Base-by-base conservation (phyloP, 2,797 vertebrate species). In the Oceanodroma leucorhoa region DNA sequence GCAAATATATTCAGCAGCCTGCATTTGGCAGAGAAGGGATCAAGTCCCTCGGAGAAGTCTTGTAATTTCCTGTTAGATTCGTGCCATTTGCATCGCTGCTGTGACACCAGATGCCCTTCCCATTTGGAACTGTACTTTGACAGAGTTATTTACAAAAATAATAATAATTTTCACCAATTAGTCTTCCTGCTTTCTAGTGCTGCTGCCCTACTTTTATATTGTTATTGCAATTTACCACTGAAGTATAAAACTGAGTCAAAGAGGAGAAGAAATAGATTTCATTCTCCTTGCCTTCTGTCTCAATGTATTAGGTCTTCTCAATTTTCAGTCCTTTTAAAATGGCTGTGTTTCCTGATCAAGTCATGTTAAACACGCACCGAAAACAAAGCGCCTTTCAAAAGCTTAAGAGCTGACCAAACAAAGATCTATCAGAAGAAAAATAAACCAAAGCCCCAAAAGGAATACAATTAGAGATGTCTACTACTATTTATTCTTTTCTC, bases 291-390 rank as follows among this genome's bases (percentile, higher is more conserved):
- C 55, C 77, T 80, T 36, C 78, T 79, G 29, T 38, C 78, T 66
- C 55, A 20, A 10, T 19, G 18, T 12, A 55, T 58, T 36, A 79
- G 10, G 17, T 66, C 77, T 48, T 41, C 29, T 67, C 20, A 2
- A 6, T 53, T 51, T 75, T 60, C 36, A 38, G 32, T 16, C 51
- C 48, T 72, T 76, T 43, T 14, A 15, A 38, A 69, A 38, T 3
- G 22, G 15, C 32, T 55, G 24, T 7, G 10, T 55, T 73, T 72
- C 45, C 83, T 53, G 17, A 61, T 18, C 32, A 69, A 75, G 21
- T 36, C 18, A 38, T 5, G 11, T 32, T 58, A 83, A 86, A 41
- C 2, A 4, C 0, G 0, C 14, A 50, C 7, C 0, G 0, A 48
- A 77, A 90, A 30, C 23, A 79, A 86, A 48, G 2, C 5, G 1